phyloP scores from a whole-genome alignment of 2,797 vertebrate species.

The Anabacerthia variegaticeps region DNA sequence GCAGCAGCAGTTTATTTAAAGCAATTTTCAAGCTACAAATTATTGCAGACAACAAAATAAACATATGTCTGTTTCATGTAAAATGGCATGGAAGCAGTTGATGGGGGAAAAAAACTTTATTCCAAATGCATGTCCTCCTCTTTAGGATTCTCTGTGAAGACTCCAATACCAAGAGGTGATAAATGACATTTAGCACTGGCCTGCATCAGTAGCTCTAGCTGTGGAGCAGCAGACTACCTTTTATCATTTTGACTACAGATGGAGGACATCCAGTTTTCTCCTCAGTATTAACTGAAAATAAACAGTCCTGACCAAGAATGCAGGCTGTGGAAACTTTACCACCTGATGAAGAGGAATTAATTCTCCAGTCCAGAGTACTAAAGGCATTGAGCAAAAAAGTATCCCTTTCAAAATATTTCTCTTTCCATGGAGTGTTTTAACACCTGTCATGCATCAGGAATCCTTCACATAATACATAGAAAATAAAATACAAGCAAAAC shows the following conservation, averaged over 20 bases:
- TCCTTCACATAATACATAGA: background rate
- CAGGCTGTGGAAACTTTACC: background rate
- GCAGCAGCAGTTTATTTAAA: background rate
- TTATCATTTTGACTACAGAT: slow-evolving; percentile 27
- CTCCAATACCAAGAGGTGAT: background rate
- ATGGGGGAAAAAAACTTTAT: background rate
- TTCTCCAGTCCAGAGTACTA: background rate
- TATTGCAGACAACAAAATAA: background rate
- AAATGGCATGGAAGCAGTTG: background rate
- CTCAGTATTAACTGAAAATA: background rate
- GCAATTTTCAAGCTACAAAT: background rate
- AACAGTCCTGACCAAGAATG: background rate
- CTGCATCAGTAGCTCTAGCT: background rate
- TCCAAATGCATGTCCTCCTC: background rate
- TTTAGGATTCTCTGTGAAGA: slow-evolving; percentile 9
- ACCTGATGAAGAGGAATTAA: slow-evolving; percentile 10
- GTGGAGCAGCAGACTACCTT: background rate
- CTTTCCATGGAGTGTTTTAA: background rate
- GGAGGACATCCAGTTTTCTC: slow-evolving; percentile 13
- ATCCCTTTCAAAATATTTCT: background rate
- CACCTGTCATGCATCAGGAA: slow-evolving; percentile 8
- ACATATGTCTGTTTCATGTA: background rate
- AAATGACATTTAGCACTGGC: background rate
- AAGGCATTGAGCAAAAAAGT: background rate
- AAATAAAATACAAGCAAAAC: slow-evolving; percentile 5